Base-by-base conservation (phyloP, 2,888 invertebrate species). In the Archaeoteleia sp. region DNA sequence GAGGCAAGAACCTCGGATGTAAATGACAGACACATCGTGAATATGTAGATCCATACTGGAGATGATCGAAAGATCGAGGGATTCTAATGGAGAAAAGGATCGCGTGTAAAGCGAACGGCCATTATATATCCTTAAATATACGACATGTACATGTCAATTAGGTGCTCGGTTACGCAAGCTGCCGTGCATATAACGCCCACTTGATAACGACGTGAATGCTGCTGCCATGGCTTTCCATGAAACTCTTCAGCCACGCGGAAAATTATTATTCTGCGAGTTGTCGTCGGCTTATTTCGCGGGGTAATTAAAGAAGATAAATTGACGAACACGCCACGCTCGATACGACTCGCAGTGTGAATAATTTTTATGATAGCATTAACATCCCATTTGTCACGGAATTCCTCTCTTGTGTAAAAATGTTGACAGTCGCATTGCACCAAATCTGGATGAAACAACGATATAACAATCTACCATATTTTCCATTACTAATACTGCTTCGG, bases 81-180 rank as follows among this genome's bases (percentile, higher is more conserved):
- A 71, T 51, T 48, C 43, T 35, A 37, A 42, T 48, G 43, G 43
- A 51, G 42, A 49, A 42, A 68, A 51, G 63, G 67, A 71, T 74
- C 63, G 73, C 73, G 70, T 71, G 73, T 55, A 69, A 69, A 71
- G 68, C 58, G 69, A 57, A 61, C 62, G 70, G 67, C 61, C 73
- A 75, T 75, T 74, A 74, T 74, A 54, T 39, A 73, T 71, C 68
- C 67, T 73, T 74, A 73, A 73, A 74, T 74, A 73, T 73, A 72
- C 74, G 73, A 72, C 66, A 46, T 63, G 74, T 67, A 72, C 71
- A 74, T 77, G 75, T 78, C 76, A 78, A 75, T 76, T 78, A 75
- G 62, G 71, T 70, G 66, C 68, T 72, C 70, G 67, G 70, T 76
- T 78, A 72, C 73, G 75, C 70, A 78, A 77, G 70, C 58, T 48